Conservation (phyloP, 2,113 vertebrate genomes). For the Aegotheles bennettii region DNA sequence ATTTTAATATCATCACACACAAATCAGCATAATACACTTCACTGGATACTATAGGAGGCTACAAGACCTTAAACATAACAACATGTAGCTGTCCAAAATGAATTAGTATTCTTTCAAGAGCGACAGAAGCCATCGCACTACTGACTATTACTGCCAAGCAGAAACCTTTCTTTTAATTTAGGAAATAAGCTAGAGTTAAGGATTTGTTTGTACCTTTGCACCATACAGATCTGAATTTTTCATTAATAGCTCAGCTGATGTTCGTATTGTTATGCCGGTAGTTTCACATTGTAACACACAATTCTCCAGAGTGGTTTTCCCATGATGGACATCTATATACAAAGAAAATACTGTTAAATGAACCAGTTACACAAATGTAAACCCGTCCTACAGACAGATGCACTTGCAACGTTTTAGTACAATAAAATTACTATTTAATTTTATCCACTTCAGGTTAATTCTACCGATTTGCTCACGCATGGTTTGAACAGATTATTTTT, state of each 20-base stretch:
- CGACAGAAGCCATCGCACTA: not conserved
- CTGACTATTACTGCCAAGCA: not conserved
- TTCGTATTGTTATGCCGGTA: conserved; percentile 87
- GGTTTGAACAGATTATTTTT: not conserved
- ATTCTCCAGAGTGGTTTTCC: conserved; percentile 86
- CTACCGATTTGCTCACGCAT: not conserved
- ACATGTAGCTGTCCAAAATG: not conserved
- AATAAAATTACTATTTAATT: not conserved
- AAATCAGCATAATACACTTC: not conserved
- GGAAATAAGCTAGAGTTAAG: not conserved
- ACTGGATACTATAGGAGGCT: not conserved
- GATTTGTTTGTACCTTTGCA: conserved; percentile 80
- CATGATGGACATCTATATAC: conserved; percentile 83
- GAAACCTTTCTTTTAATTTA: not conserved
- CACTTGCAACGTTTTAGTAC: not conserved
- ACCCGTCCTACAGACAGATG: not conserved
- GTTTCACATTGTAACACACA: conserved; percentile 95
- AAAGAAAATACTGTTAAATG: not conserved
- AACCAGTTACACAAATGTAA: not conserved
- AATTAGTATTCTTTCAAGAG: not conserved
- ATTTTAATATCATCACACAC: not conserved
- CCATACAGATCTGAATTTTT: conserved; percentile 94
- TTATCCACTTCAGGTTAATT: not conserved
- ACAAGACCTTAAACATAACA: not conserved
- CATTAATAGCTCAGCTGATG: conserved; percentile 86